Percentiles rank a stretch among this genome's conserved stretches.
Evolutionary conservation across 92 coral and sea anemone genomes (phyloP).

Genomic region (Plumapathes pennacea): DNA sequence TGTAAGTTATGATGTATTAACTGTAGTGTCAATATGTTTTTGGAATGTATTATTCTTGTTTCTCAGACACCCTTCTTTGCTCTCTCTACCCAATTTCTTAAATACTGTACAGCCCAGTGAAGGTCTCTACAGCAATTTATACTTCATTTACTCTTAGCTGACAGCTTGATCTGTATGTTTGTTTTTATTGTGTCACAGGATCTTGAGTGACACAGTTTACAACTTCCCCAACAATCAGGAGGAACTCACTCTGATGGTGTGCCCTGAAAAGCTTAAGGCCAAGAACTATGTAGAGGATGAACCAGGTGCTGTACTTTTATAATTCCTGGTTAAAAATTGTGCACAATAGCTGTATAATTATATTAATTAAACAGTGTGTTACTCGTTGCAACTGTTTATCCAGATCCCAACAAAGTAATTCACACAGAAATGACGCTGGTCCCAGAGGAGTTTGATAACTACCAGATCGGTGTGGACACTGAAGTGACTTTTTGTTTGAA

Average conservation of each 20-base stretch:
- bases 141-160: too few relatives aligned
- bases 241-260: constrained; percentile 77
- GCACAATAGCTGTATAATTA: neutral
- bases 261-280: constrained; percentile 74
- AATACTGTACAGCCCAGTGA: too few relatives aligned
- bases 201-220: constrained; percentile 72
- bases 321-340: neutral
- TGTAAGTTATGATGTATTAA: too few relatives aligned
- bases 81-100: too few relatives aligned
- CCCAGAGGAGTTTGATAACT: constrained; percentile 93
- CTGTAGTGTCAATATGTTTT: too few relatives aligned
- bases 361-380: neutral
- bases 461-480: constrained; percentile 97
- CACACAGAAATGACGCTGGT: constrained; percentile 86
- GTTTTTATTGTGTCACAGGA: too few relatives aligned
- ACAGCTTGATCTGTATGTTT: too few relatives aligned
- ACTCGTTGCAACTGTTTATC: neutral
- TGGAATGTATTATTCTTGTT: too few relatives aligned
- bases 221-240: constrained; percentile 92
- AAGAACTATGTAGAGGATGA: constrained; percentile 95
- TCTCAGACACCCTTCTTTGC: too few relatives aligned
- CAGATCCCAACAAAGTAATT: constrained; percentile 87
- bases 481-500: constrained; percentile 95
- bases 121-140: too few relatives aligned
- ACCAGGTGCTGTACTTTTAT: constrained; percentile 51